Evolutionary conservation across 2,888 invertebrate genomes (phyloP).

Genomic region (Hirudinaria manillensis): DNA sequence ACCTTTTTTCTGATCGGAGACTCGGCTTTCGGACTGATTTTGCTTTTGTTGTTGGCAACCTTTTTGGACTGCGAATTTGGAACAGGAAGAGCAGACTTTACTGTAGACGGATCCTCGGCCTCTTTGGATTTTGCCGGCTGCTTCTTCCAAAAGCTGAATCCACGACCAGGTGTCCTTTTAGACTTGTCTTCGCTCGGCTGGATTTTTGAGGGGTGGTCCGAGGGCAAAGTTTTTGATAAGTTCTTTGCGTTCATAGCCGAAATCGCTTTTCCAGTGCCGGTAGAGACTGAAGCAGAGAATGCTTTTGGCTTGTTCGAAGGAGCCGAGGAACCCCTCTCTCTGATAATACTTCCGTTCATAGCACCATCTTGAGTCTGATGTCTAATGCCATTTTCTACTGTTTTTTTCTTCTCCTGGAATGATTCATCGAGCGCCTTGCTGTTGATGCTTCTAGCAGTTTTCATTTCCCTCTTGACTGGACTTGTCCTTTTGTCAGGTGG

Average conservation of each 20-base stretch:
- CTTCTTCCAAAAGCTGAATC: conserved; percentile 29
- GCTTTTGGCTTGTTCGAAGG: not conserved
- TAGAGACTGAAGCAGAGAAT: not conserved
- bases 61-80: not conserved
- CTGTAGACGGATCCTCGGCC: not conserved
- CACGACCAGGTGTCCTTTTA: not conserved
- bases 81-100: not conserved
- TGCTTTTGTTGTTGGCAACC: not conserved
- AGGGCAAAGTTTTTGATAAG: not conserved
- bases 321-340: not conserved
- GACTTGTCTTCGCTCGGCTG: not conserved
- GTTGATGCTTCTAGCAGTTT: not conserved
- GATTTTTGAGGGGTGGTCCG: not conserved
- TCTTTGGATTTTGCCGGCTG: not conserved
- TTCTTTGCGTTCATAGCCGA: conserved; percentile 10
- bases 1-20: conserved; percentile 25
- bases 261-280: not conserved
- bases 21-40: conserved; percentile 22
- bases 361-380: not conserved
- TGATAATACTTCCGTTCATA: not conserved
- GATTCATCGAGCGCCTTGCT: not conserved
- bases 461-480: not conserved
- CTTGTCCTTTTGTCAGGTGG: not conserved
- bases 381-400: not conserved
- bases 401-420: not conserved